phyloP scores from a whole-genome alignment of 2,113 vertebrate genomes.

The Eulacestoma nigropectus region DNA sequence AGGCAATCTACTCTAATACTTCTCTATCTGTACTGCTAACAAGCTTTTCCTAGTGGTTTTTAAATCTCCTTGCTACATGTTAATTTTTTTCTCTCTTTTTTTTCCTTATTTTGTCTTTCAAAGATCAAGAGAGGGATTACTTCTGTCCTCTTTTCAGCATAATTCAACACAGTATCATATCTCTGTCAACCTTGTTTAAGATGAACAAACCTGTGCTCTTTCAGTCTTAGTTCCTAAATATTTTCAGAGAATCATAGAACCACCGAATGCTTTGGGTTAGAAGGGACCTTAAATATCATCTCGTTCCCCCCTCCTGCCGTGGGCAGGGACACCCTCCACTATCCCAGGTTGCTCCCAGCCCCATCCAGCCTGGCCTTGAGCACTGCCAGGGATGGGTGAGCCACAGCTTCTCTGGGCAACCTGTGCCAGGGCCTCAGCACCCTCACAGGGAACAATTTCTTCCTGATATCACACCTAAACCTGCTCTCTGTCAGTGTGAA shows the following conservation, averaged over 20 bases:
- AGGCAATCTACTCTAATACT: not conserved
- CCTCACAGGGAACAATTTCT: not conserved
- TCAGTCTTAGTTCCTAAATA: not conserved
- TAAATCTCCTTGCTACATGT: not conserved
- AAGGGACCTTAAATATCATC: not conserved
- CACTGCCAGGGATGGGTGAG: not conserved
- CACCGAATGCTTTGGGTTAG: not conserved
- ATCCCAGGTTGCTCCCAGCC: not conserved
- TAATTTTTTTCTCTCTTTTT: not conserved
- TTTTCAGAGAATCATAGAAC: not conserved
- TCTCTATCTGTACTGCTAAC: not conserved
- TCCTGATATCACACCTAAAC: rapidly evolving
- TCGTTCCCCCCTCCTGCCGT: rapidly evolving
- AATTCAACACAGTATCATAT: not conserved
- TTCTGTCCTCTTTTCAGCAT: not conserved
- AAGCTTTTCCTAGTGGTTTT: not conserved
- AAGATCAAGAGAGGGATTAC: not conserved
- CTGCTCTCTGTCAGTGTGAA: not conserved
- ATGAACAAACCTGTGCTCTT: not conserved
- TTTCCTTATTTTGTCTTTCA: not conserved
- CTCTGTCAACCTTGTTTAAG: not conserved
- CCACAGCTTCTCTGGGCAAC: not conserved
- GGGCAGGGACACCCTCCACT: not conserved
- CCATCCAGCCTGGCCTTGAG: rapidly evolving
- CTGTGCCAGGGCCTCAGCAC: not conserved